Percentiles rank a stretch among this genome's conserved stretches.
phyloP scores from a whole-genome alignment of 1,140 invertebrate genomes.

The Drosophila bocki region DNA sequence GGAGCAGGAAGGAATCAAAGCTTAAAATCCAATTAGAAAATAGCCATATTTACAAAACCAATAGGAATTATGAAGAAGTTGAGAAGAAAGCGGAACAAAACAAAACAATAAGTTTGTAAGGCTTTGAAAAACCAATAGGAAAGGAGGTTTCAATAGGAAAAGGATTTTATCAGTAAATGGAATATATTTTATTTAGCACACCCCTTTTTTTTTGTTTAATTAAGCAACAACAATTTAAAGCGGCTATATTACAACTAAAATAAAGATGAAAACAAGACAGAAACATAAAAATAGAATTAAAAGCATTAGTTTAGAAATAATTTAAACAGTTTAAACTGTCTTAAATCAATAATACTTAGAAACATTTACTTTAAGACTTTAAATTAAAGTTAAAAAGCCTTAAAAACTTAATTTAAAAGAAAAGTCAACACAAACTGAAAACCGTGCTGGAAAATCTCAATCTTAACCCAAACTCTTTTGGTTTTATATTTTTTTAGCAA shows the following conservation, averaged over 20 bases:
- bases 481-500: slow-evolving; percentile 25
- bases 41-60: not conserved
- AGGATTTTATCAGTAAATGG: too few species aligned
- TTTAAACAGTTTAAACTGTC: too few species aligned
- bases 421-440: not conserved
- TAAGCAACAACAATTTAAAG: not conserved
- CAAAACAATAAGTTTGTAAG: not conserved
- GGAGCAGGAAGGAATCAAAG: not conserved
- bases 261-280: not conserved
- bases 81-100: not conserved
- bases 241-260: not conserved
- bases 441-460: slow-evolving; percentile 14
- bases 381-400: not conserved
- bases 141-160: not conserved
- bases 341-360: too few species aligned
- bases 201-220: not conserved
- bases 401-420: not conserved
- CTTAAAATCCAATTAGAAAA: not conserved
- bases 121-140: not conserved
- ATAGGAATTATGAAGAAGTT: not conserved
- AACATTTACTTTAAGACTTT: not conserved
- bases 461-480: slow-evolving; percentile 22
- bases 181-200: not conserved
- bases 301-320: not conserved
- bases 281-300: not conserved